phyloP scores from a whole-genome alignment of 2,888 invertebrate genomes.

The Cheilosia variabilis region DNA sequence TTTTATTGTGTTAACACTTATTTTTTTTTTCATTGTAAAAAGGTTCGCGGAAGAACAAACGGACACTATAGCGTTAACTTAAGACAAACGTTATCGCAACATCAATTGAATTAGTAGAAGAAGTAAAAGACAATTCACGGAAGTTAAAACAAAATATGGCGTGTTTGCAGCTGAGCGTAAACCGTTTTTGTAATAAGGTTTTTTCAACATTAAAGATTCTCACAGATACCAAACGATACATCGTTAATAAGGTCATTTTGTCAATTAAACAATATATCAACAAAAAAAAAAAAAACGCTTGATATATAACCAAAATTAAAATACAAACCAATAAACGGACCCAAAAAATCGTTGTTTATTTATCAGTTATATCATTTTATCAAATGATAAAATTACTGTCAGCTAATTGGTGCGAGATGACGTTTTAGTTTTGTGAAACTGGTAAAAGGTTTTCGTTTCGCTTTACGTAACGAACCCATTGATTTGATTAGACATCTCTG shows the following conservation, averaged over 20 bases:
- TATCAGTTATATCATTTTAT: constrained; percentile 48
- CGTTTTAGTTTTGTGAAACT: constrained; percentile 14
- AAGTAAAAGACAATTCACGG: constrained; percentile 31
- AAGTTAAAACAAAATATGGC: constrained; percentile 29
- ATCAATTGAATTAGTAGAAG: constrained; percentile 15
- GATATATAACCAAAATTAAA: constrained; percentile 24
- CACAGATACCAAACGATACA: constrained; percentile 14
- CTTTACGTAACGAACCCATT: constrained; percentile 14
- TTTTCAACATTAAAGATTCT: constrained; percentile 24
- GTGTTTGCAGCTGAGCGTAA: constrained; percentile 15
- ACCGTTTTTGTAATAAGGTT: constrained; percentile 15
- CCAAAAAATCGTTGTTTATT: constrained; percentile 29
- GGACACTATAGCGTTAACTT: not conserved
- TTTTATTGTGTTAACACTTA: constrained; percentile 12
- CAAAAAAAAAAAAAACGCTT: not conserved
- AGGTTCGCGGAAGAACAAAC: constrained; percentile 19
- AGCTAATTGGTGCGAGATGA: constrained; percentile 32
- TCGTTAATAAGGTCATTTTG: constrained; percentile 36
- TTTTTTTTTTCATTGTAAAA: constrained; percentile 3
- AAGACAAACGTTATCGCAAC: constrained; percentile 14
- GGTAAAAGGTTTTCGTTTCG: constrained; percentile 6
- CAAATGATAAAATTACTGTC: constrained; percentile 46
- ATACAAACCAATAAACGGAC: constrained; percentile 16
- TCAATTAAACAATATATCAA: constrained; percentile 11
- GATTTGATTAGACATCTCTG: constrained; percentile 6